phyloP scores from a whole-genome alignment of 1,140 invertebrate species.

The Drosophila dunni region DNA sequence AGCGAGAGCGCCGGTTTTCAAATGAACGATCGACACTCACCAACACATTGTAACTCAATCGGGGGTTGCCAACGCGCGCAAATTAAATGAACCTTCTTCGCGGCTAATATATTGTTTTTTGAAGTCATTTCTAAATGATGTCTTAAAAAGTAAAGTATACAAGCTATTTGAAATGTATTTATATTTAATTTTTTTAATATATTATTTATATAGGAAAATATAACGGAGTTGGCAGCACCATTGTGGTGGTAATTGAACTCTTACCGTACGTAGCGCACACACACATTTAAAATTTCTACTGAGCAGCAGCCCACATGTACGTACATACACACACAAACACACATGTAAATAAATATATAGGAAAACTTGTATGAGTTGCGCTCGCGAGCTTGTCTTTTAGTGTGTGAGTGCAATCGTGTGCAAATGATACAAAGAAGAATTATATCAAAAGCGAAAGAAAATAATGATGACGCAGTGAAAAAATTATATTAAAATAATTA shows the following conservation, averaged over 20 bases:
- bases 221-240: constrained; percentile 44
- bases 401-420: constrained; percentile 70
- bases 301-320: not conserved
- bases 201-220: not conserved
- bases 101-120: not conserved
- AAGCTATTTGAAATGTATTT: too few species aligned
- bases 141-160: too few species aligned
- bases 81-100: not conserved
- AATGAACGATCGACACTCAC: constrained; percentile 42
- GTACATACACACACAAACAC: constrained; percentile 39
- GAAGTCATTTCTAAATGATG: too few species aligned
- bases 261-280: constrained; percentile 32
- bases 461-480: constrained; percentile 83
- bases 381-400: constrained; percentile 20
- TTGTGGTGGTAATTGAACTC: constrained; percentile 74
- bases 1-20: constrained; percentile 24
- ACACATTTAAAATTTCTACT: constrained; percentile 8
- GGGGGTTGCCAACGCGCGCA: constrained; percentile 42
- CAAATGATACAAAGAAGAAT: constrained; percentile 82
- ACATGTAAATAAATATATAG: constrained; percentile 43
- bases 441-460: constrained; percentile 81
- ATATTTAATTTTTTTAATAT: not conserved
- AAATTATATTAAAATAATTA: constrained; percentile 83
- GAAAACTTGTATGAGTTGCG: constrained; percentile 52
- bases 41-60: constrained; percentile 19